Evolutionary conservation across 2,888 invertebrate species (phyloP).

Genomic region (Panzeria rudis): DNA sequence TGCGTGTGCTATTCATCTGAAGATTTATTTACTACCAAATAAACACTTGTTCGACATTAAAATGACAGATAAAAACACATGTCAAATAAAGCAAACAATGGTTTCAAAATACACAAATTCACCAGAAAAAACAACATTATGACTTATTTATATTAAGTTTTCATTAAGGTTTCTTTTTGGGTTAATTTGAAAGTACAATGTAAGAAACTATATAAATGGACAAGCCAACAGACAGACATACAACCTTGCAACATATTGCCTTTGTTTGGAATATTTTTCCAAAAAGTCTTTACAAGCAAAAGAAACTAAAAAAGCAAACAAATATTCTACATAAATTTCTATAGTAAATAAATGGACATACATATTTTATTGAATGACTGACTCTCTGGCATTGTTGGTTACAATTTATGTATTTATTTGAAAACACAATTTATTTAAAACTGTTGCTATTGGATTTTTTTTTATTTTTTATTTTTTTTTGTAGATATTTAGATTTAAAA

Average conservation of each 20-base stretch:
- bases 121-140: too few relatives aligned
- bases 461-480: background rate
- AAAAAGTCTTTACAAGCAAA: slow-evolving; percentile 3
- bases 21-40: slow-evolving; percentile 51
- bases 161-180: slow-evolving; percentile 11
- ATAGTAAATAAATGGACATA: background rate
- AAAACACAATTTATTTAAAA: background rate
- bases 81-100: slow-evolving; percentile 48
- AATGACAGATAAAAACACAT: slow-evolving; percentile 55
- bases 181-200: slow-evolving; percentile 34
- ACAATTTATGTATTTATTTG: background rate
- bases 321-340: too few relatives aligned
- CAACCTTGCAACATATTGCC: slow-evolving; percentile 37
- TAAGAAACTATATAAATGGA: background rate
- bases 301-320: background rate
- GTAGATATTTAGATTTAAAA: slow-evolving; percentile 17
- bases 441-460: background rate
- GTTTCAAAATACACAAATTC: background rate
- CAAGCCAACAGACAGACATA: background rate
- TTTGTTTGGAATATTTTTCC: background rate
- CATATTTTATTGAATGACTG: background rate
- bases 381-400: background rate
- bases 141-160: background rate
- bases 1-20: too few relatives aligned
- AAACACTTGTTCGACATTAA: slow-evolving; percentile 56